phyloP scores from a whole-genome alignment of 2,797 vertebrate genomes.

The Gymnodraco acuticeps region DNA sequence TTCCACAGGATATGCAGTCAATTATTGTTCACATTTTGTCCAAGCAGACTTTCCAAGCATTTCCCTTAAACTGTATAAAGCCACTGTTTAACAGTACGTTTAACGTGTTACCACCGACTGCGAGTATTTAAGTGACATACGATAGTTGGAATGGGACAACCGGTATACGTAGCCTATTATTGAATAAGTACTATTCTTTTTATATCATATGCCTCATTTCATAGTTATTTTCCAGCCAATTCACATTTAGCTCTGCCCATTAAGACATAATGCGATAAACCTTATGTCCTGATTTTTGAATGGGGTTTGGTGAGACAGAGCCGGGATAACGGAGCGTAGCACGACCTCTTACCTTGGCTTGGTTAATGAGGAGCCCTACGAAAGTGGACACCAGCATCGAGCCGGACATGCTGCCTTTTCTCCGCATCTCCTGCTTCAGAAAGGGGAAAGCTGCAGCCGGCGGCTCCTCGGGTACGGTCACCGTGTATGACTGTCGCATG shows the following conservation, averaged over 20 bases:
- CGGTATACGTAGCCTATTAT: background rate
- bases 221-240: background rate
- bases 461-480: conserved; percentile 91
- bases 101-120: background rate
- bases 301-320: conserved; percentile 2
- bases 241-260: background rate
- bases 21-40: background rate
- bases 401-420: conserved; percentile 88
- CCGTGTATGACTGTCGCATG: conserved; percentile 93
- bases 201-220: background rate
- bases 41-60: background rate
- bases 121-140: conserved; percentile 1
- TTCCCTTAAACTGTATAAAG: background rate
- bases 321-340: background rate
- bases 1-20: background rate
- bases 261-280: no score
- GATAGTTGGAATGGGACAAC: conserved; percentile 14
- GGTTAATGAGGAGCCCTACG: conserved; percentile 93
- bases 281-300: conserved; percentile 3
- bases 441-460: conserved; percentile 86
- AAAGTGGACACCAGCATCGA: conserved; percentile 92
- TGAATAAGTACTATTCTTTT: background rate
- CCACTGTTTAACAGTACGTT: background rate
- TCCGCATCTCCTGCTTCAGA: conserved; percentile 87
- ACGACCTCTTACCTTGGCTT: conserved; percentile 89